Evolutionary conservation across 2,797 vertebrate species (phyloP), one percentile per base, ranked within the genome.

Genomic region (Martes flavigula): DNA sequence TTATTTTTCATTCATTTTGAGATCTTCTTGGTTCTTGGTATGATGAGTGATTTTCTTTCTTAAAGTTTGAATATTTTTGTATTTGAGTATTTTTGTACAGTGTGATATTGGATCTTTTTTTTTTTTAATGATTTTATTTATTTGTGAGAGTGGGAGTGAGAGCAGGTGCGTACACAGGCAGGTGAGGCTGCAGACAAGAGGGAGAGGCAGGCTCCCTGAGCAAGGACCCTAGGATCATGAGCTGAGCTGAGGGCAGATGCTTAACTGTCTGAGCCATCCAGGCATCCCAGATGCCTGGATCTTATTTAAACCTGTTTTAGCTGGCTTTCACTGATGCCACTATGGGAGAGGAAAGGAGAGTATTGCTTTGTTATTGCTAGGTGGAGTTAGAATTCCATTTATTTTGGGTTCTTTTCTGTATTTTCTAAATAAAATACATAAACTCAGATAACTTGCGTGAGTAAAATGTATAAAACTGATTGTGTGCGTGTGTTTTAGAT

Each of bases 1-100:
- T 43, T 75, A 48, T 56, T 89, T 92, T 96, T 96, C 30, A 51
- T 88, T 82, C 46, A 48, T 6, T 82, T 92, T 92, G 46, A 56
- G 46, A 75, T 95, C 46, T 64, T 79, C 14, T 6, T 64, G 43
- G 56, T 43, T 89, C 11, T 89, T 51, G n/a, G 27, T 94, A 82
- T 88, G 27, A 68, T 64, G 48, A 46, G 48, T 73, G 9, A 23
- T 91, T 75, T 51, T 46, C 14, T 75, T 75, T 51, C 66, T 77
- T 6, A 68, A 93, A 93, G 77, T 64, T 48, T 94, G 60, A 40
- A 18, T 30, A 62, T 77, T 83, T 87, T 95, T 83, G 58, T 92
- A n/a, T 92, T 46, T 90, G 58, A 51, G 23, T 30, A 51, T 70
- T 83, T 87, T 95, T 88, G 58, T 92, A n/a, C 84, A 56, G 18